Percentiles rank a stretch among this genome's conserved stretches.
phyloP scores from a whole-genome alignment of 2,113 vertebrate genomes.

The Pterophyllum scalare region DNA sequence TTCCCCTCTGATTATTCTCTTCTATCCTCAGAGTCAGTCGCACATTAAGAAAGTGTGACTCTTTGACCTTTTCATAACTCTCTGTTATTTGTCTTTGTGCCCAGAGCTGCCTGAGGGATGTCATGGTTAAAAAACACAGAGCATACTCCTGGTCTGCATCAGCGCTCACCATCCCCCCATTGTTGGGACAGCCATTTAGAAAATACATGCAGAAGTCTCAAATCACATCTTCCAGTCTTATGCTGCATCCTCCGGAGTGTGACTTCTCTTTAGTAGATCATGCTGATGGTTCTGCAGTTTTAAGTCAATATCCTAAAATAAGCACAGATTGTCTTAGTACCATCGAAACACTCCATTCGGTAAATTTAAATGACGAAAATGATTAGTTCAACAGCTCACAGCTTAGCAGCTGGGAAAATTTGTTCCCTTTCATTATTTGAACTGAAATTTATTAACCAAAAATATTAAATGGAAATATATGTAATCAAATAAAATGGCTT shows the following conservation, averaged over 20 bases:
- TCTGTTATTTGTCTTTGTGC: conserved; percentile 46
- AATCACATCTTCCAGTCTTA: background rate
- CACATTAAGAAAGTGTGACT: conserved; percentile 49
- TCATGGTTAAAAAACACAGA: conserved; percentile 45
- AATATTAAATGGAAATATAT: background rate
- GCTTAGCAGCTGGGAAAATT: background rate
- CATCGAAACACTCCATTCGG: background rate
- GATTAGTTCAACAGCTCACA: background rate
- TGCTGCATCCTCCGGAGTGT: background rate
- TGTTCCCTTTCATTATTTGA: background rate
- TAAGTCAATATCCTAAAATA: conserved; percentile 1
- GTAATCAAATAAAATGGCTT: background rate
- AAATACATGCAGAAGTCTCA: background rate
- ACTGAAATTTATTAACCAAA: background rate
- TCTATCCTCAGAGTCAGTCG: conserved; percentile 25
- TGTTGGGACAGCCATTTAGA: background rate
- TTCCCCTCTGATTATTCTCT: conserved; percentile 9
- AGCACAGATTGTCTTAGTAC: background rate
- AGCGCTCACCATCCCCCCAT: conserved; percentile 21
- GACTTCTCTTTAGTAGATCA: background rate
- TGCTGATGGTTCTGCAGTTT: background rate
- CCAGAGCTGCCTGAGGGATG: conserved; percentile 39
- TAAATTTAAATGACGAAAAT: conserved; percentile 1
- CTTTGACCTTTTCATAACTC: conserved; percentile 68
- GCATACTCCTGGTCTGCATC: conserved; percentile 32